These are phyloP conservation scores for Oscheius sp. DNA, from an alignment of 2,888 invertebrate genomes.

Conservation along the genomic window DNA sequence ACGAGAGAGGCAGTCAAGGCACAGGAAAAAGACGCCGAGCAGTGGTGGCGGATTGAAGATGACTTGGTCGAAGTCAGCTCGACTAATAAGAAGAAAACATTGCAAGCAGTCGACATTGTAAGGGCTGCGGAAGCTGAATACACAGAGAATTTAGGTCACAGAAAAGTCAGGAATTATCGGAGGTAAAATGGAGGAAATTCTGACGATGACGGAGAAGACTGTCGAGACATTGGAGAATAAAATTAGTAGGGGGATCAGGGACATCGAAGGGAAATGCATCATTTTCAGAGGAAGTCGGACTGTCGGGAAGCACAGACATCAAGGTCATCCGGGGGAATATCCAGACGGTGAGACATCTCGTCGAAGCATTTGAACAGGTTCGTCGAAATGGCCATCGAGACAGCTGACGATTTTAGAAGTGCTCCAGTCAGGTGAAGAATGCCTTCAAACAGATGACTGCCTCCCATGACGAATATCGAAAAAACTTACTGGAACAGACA, in stretches of 20 bases:
- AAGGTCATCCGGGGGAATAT: constrained; percentile 9
- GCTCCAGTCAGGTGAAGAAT: not conserved
- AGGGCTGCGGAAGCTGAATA: not conserved
- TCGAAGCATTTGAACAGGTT: constrained; percentile 9
- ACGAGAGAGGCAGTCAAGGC: constrained; percentile 6
- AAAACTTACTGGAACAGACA: not conserved
- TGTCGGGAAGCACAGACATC: constrained; percentile 10
- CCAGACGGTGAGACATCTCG: not conserved
- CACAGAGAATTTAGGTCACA: no score
- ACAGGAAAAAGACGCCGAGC: not conserved
- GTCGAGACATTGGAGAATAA: constrained; percentile 1
- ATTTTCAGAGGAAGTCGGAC: constrained; percentile 1
- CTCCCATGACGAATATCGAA: no score
- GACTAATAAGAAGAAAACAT: not conserved
- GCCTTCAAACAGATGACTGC: not conserved
- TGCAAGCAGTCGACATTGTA: not conserved
- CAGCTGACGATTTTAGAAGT: not conserved
- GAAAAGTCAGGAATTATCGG: not conserved
- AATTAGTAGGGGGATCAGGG: not conserved
- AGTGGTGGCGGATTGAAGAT: constrained; percentile 21
- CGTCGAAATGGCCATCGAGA: not conserved
- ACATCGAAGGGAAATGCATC: not conserved
- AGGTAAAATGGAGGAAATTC: not conserved
- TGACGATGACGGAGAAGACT: not conserved
- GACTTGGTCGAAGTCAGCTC: not conserved